Percentiles rank a stretch among this genome's conserved stretches.
These are phyloP conservation scores for Orthonyx spaldingii DNA, from an alignment of 2,113 vertebrate genomes.

Conservation along the genomic window DNA sequence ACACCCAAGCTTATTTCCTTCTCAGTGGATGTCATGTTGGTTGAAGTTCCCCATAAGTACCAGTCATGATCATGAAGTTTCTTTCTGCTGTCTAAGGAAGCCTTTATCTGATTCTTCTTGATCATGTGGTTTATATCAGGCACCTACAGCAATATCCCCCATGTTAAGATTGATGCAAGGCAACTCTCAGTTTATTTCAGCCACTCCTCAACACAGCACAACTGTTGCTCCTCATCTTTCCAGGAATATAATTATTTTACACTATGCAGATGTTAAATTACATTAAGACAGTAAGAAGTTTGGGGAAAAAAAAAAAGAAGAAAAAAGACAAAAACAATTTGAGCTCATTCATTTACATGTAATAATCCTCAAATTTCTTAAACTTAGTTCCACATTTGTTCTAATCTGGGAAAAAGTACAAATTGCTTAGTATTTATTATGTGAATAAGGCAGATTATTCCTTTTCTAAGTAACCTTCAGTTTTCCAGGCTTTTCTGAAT, in stretches of 20 bases:
- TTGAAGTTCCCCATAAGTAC: neutral
- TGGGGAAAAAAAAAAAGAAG: rapidly evolving
- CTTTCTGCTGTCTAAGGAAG: neutral
- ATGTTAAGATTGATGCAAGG: neutral
- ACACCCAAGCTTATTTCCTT: neutral
- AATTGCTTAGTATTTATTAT: neutral
- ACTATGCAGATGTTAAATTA: neutral
- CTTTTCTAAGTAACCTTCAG: neutral
- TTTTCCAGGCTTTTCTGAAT: neutral
- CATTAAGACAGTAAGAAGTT: neutral
- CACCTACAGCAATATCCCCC: rapidly evolving
- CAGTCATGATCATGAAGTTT: neutral
- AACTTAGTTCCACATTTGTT: neutral
- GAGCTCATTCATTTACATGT: neutral
- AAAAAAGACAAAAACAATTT: neutral
- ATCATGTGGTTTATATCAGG: neutral
- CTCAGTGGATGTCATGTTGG: neutral
- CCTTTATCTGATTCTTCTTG: neutral
- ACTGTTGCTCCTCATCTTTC: neutral
- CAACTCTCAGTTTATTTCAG: neutral
- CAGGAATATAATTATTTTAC: neutral
- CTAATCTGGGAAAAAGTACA: neutral
- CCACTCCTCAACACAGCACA: neutral
- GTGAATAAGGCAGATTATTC: neutral
- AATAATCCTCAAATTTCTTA: neutral